A percentile compares a stretch with the other conserved stretches of the same genome.
These are phyloP conservation scores for Callitettix versicolor DNA, from an alignment of 1,140 invertebrate species.

Conservation along the genomic window DNA sequence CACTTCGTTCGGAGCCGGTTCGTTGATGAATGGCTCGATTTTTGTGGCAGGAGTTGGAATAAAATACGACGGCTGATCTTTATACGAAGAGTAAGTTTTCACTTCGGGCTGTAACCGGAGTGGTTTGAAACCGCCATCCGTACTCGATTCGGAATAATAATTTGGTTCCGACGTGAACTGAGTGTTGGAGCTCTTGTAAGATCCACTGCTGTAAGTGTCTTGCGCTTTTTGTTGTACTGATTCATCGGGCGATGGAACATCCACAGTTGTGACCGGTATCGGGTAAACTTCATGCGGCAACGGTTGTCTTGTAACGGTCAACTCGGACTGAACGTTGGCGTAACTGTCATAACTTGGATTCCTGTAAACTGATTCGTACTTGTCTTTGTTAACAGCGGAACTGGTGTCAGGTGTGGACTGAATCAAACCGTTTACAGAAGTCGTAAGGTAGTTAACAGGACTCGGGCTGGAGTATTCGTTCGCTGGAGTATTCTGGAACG, in stretches of 20 bases:
- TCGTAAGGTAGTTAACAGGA: neutral
- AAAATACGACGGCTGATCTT: constrained; percentile 14
- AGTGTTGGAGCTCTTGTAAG: too few relatives aligned
- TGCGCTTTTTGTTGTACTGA: too few relatives aligned
- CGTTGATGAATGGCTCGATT: constrained; percentile 1
- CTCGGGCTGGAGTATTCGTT: neutral
- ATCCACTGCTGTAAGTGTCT: neutral
- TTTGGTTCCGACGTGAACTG: too few relatives aligned
- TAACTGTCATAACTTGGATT: too few relatives aligned
- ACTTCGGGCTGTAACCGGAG: constrained; percentile 5
- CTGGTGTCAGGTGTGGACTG: constrained; percentile 1
- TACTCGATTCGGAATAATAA: too few relatives aligned
- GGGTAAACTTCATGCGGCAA: constrained; percentile 13
- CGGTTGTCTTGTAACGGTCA: neutral
- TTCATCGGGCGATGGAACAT: constrained; percentile 15
- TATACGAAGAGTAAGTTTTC: constrained; percentile 2
- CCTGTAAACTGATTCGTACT: neutral
- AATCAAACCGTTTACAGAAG: neutral
- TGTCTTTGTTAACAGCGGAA: neutral
- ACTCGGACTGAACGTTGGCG: too few relatives aligned
- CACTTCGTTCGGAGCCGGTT: constrained; percentile 7
- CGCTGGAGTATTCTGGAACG: constrained; percentile 16
- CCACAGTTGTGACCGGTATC: constrained; percentile 21
- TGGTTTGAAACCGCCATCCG: too few relatives aligned
- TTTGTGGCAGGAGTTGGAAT: constrained; percentile 21